Base-by-base conservation (phyloP, 2,888 invertebrate genomes). In the Nemoura dubitans region DNA sequence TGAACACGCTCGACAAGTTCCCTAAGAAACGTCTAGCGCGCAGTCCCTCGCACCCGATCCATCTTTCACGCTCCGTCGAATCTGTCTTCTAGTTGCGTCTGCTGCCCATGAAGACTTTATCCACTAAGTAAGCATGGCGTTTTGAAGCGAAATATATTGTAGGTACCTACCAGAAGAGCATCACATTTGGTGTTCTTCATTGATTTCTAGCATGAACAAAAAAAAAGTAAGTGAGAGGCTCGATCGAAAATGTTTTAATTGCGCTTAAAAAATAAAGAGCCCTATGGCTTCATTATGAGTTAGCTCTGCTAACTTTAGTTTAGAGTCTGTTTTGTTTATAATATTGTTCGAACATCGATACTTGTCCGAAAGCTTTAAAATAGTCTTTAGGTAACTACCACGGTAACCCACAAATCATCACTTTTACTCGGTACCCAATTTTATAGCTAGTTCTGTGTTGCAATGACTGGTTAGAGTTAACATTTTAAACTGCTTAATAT, bases 31-130 rank as follows among this genome's bases (percentile, higher is more conserved):
- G 98, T 82, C 94, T 99, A 89, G 98, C 98, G 85, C 96, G 99
- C 89, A 98, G 98, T 91, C 99, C 99, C 89, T 99, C 99, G 88
- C 99, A 99, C 94, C 99, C 99, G 42, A 96, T 98, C 89, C 98
- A 99, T 91, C 94, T 99, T 90, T 98, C 98, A 83, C 95, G 98
- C 90, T 98, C 98, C 85, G 98, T 98, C 82, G 98, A 99, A 93
- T 98, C 98, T 85, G 97, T 98, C 90, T 98, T 98, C 93, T 97
- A 93, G 93, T 30, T 14, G 21, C 59, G 59, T 14, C 59, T 59
- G 59, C 59, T 21, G 59, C 59, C 21, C 14, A 21, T 21, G 2
- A 59, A 59, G 59, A 59, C 59, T 59, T 16, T 14, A 80, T 14
- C 14, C 10, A 28, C 10, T 10, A 59, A 59, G 59, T 21, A 59